These are phyloP conservation scores for Drosophila sulfurigaster DNA, from an alignment of 1,140 invertebrate genomes.

Conservation along the genomic window DNA sequence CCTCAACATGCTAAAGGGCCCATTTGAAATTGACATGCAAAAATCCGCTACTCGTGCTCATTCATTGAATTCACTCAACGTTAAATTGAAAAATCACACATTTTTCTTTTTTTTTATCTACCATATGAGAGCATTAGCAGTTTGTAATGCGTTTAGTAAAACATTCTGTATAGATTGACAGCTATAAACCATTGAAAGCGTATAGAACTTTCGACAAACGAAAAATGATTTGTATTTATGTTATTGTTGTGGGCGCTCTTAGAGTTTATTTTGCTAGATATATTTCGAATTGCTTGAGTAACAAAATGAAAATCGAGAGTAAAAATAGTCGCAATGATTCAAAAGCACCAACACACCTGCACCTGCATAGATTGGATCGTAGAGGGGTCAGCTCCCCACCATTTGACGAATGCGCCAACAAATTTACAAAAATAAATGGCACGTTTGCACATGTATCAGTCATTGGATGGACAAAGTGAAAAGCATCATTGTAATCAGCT, in stretches of 20 bases:
- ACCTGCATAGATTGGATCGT: slow-evolving; percentile 36
- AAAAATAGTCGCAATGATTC: slow-evolving; percentile 77
- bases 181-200: not conserved
- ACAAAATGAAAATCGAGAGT: slow-evolving; percentile 75
- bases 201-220: not conserved
- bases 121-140: not conserved
- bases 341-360: slow-evolving; percentile 67
- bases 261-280: slow-evolving; percentile 48
- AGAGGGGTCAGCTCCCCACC: slow-evolving; percentile 44
- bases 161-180: not conserved
- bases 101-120: not conserved
- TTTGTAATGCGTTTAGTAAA: not conserved
- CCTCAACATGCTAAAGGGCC: slow-evolving; percentile 54
- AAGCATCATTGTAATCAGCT: not conserved
- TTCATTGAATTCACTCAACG: slow-evolving; percentile 72
- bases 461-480: slow-evolving; percentile 4
- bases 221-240: not conserved
- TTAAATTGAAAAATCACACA: slow-evolving; percentile 67
- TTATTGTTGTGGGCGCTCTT: slow-evolving; percentile 46
- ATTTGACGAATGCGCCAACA: slow-evolving; percentile 38
- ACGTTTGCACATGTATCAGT: slow-evolving; percentile 21
- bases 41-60: slow-evolving; percentile 49
- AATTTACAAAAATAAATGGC: slow-evolving; percentile 47
- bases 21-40: slow-evolving; percentile 44
- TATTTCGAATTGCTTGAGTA: slow-evolving; percentile 60